Conservation (phyloP, 2,888 invertebrate species). For the Trichopoda pennipes region DNA sequence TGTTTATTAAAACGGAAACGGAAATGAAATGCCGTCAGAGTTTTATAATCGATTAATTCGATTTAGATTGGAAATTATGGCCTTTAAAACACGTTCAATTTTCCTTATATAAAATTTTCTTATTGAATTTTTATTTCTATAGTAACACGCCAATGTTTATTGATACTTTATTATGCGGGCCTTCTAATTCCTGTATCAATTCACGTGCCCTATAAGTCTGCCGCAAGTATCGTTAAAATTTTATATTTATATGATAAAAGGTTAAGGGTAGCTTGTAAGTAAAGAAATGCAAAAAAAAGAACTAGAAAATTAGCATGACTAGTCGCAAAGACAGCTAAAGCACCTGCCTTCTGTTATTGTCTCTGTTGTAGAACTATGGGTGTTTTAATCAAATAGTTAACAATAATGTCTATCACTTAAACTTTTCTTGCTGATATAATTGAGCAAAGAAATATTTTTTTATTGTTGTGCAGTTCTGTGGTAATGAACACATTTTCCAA, state of each 20-base stretch:
- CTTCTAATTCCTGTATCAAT: conserved; percentile 49
- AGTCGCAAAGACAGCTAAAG: conserved; percentile 26
- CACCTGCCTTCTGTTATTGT: conserved; percentile 45
- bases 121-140: conserved; percentile 40
- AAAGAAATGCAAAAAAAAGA: not conserved
- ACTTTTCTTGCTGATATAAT: conserved; percentile 3
- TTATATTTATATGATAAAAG: not conserved
- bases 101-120: conserved; percentile 13
- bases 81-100: conserved; percentile 74
- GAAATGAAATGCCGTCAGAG: conserved; percentile 79
- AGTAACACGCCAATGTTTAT: conserved; percentile 65
- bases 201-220: conserved; percentile 41
- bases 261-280: conserved; percentile 24
- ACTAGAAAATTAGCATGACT: conserved; percentile 54
- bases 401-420: conserved; percentile 45
- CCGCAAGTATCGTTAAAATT: conserved; percentile 30
- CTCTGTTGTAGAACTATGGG: conserved; percentile 37
- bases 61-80: conserved; percentile 81
- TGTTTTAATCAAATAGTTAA: conserved; percentile 43
- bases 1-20: conserved; percentile 78
- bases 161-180: conserved; percentile 66
- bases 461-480: conserved; percentile 14
- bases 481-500: conserved; percentile 19
- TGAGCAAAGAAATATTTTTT: not conserved
- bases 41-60: conserved; percentile 81